Evolutionary conservation across 92 coral and sea anemone genomes (phyloP), one percentile per base, ranked within the genome.

Genomic region (Zoanthus gigantus): DNA sequence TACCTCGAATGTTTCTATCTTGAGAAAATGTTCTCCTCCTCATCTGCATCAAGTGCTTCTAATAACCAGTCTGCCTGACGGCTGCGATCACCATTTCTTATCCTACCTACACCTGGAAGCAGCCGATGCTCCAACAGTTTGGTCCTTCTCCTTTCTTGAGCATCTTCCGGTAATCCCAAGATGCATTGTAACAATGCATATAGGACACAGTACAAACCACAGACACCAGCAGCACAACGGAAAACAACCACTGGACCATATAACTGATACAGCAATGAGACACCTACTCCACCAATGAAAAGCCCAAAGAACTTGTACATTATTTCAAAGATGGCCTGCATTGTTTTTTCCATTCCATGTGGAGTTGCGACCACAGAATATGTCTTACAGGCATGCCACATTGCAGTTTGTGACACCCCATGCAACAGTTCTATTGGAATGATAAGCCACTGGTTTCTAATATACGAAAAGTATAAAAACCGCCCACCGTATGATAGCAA

Each of bases 41-140:
- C 99, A 13, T 94, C 98, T 4, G 98, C 98, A 42, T 94, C 94
- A 50, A 97, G 90, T 7, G 99, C 99, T 78, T 97, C 99, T 71
- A 97, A 81, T 45, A 97, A 76, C 99, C 99, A 97, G 80, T 97
- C 99, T 6, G 74, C 88, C 71, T 89, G 95, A 74, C 91, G 93
- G 53, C 87, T 48, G 6, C 86, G 63, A 32, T 85, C 86, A 3
- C 88, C 87, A 42, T 86, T 80, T 50, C 89, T 76, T 74, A 69
- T 34, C 46, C 93, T 93, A 30, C 89, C 87, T 32, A 90, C 94
- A 56, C 81, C 73, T 13, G 83, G 90, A 6, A 95, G 83, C 71
- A 91, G 93, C 28, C 90, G 92, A 53, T 95, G 93, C 34, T 91
- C 96, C 78, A 85, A 86, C 78, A 95, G 58, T 34, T 85, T 85